phyloP scores from a whole-genome alignment of 1,140 invertebrate genomes.

The Aplysia californica region DNA sequence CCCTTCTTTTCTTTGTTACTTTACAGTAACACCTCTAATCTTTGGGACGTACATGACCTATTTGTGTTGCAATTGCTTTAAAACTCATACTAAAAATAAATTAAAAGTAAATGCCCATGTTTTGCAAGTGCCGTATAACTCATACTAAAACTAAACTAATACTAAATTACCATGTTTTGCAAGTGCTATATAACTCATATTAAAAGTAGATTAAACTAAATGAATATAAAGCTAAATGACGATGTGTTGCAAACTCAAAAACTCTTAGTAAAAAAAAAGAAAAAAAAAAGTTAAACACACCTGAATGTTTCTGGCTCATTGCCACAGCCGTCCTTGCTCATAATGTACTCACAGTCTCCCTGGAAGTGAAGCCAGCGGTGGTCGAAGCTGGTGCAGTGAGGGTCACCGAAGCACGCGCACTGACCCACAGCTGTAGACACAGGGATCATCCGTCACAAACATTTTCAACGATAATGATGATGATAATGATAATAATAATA shows the following conservation, averaged over 20 bases:
- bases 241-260: not conserved
- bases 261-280: not conserved
- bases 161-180: not conserved
- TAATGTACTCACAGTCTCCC: constrained; percentile 54
- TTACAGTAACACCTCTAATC: no score
- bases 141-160: no score
- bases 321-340: constrained; percentile 62
- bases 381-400: constrained; percentile 93
- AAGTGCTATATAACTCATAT: not conserved
- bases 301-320: constrained; percentile 32
- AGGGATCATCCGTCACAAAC: not conserved
- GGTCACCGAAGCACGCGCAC: constrained; percentile 92
- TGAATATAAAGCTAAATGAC: not conserved
- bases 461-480: not conserved
- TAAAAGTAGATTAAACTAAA: not conserved
- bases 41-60: no score
- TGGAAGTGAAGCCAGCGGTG: constrained; percentile 92
- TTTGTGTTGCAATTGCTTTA: no score
- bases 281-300: not conserved
- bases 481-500: not conserved
- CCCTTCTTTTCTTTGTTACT: no score
- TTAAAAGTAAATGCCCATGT: no score
- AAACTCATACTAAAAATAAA: no score
- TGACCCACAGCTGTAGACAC: constrained; percentile 62
- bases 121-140: no score